Conservation (phyloP, 2,888 invertebrate genomes). For the Exephanes ischioxanthus region DNA sequence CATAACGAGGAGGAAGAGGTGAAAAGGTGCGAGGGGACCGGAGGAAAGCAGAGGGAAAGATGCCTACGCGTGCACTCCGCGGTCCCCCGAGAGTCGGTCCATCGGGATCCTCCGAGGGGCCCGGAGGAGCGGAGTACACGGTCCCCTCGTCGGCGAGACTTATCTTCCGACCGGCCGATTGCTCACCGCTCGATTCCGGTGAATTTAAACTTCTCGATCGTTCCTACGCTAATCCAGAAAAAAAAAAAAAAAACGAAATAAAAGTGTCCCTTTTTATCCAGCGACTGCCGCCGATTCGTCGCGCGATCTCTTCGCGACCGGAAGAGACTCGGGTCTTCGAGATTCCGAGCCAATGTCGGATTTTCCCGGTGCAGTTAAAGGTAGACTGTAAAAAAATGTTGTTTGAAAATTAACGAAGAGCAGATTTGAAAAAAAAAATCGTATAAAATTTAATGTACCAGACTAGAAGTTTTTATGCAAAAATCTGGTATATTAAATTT, state of each 20-base stretch:
- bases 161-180: slow-evolving; percentile 71
- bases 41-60: slow-evolving; percentile 60
- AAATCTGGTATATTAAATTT: too few species aligned
- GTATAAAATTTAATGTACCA: too few species aligned
- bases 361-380: too few species aligned
- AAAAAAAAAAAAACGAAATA: slow-evolving; percentile 7
- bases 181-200: slow-evolving; percentile 46
- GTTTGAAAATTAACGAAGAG: too few species aligned
- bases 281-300: not conserved
- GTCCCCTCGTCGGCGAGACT: slow-evolving; percentile 75
- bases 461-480: too few species aligned
- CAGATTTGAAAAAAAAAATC: too few species aligned
- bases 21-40: slow-evolving; percentile 62
- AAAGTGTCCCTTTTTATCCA: not conserved
- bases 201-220: slow-evolving; percentile 58
- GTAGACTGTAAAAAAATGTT: too few species aligned
- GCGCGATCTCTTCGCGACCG: not conserved
- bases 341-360: too few species aligned
- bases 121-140: slow-evolving; percentile 75
- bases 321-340: too few species aligned
- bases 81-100: slow-evolving; percentile 70
- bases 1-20: slow-evolving; percentile 69
- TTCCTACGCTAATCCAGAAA: slow-evolving; percentile 45
- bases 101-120: slow-evolving; percentile 45
- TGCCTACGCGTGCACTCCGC: slow-evolving; percentile 66